A percentile compares a stretch with the other conserved stretches of the same genome.
Conservation (phyloP, 2,797 vertebrate species). For the Tenualosa ilisha region DNA sequence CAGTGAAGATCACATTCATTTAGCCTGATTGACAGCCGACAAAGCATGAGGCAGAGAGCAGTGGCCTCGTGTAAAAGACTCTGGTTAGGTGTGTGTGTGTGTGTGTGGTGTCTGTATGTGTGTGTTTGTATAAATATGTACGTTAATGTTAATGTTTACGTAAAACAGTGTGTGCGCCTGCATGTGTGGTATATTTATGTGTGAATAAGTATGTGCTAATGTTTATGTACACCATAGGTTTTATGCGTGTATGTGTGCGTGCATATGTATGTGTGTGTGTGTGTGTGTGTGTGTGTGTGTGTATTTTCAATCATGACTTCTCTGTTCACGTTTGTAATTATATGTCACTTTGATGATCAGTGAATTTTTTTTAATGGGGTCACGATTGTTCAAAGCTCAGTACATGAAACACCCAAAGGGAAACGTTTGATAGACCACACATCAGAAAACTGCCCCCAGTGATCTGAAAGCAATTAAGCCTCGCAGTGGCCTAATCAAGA, state of each 20-base stretch:
- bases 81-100: not conserved
- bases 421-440: constrained; percentile 9
- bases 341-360: constrained; percentile 18
- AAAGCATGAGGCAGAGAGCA: not conserved
- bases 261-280: not conserved
- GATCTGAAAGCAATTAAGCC: constrained; percentile 7
- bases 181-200: not conserved
- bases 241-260: not conserved
- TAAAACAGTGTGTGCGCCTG: not conserved
- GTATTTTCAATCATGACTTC: not conserved
- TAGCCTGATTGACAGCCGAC: not conserved
- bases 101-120: not conserved
- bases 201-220: not conserved
- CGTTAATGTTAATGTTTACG: too few species aligned
- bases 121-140: not conserved
- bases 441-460: not conserved
- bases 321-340: constrained; percentile 17
- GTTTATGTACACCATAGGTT: not conserved
- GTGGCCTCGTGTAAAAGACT: not conserved
- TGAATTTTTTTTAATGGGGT: constrained; percentile 9
- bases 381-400: constrained; percentile 9
- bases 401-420: constrained; percentile 1
- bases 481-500: not conserved
- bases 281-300: constrained; percentile 4
- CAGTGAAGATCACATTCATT: not conserved